Conservation (phyloP, 2,797 vertebrate genomes). For the Microchirus variegatus region DNA sequence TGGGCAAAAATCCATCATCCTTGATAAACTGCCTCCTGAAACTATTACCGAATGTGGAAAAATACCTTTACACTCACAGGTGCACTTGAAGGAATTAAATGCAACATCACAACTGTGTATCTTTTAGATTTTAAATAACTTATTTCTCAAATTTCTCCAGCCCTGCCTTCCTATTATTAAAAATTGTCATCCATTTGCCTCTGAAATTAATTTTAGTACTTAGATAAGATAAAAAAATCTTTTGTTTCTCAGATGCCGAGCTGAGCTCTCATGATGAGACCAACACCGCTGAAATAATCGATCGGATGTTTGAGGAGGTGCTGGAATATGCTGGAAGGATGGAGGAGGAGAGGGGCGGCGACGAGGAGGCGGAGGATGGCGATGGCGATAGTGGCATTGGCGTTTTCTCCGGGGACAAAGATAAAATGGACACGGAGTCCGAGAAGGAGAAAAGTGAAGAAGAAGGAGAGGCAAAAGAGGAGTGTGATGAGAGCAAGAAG, state of each 20-base stretch:
- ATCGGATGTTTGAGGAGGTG: constrained; percentile 83
- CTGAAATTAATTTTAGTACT: neutral
- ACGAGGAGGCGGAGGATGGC: constrained; percentile 39
- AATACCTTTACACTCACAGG: too few relatives aligned
- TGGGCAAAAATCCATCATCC: neutral
- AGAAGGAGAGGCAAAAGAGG: constrained; percentile 23
- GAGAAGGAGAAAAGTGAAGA: constrained; percentile 40
- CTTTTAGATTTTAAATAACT: neutral
- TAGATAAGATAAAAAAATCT: neutral
- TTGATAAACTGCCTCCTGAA: neutral
- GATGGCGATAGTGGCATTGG: constrained; percentile 47
- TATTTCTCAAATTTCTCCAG: neutral
- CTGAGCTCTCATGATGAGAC: constrained; percentile 62
- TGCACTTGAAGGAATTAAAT: too few relatives aligned
- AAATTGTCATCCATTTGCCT: neutral
- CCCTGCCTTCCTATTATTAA: too few relatives aligned
- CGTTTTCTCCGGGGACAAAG: constrained; percentile 30
- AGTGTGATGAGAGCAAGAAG: constrained; percentile 17
- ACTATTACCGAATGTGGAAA: too few relatives aligned
- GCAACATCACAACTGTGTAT: too few relatives aligned
- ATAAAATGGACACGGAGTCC: constrained; percentile 11
- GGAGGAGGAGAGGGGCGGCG: constrained; percentile 27
- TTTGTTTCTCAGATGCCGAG: constrained; percentile 56
- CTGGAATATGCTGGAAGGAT: constrained; percentile 72
- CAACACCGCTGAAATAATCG: constrained; percentile 78